Conservation (phyloP, 2,797 vertebrate species). For the Poliocrania exsul region DNA sequence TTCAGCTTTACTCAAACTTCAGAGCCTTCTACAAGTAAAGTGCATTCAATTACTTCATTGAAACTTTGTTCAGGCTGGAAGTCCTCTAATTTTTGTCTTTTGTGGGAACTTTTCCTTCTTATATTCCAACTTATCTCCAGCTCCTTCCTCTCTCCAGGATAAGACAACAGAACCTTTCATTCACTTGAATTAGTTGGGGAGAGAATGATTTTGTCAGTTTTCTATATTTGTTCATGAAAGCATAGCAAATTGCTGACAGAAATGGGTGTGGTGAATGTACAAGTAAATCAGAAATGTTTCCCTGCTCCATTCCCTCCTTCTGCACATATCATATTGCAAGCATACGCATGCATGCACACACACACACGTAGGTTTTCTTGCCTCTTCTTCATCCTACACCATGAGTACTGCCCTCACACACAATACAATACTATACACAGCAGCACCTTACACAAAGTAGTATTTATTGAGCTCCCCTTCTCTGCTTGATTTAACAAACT, state of each 20-base stretch:
- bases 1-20: background rate
- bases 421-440: background rate
- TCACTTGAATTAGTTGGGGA: background rate
- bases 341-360: accelerated
- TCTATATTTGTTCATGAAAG: background rate
- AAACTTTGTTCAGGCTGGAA: background rate
- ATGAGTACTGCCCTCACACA: background rate
- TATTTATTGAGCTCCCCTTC: background rate
- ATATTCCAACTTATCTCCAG: background rate
- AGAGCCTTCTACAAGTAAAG: background rate
- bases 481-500: background rate
- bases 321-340: background rate
- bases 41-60: background rate
- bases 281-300: background rate
- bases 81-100: background rate
- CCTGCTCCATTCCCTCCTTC: background rate
- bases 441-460: background rate
- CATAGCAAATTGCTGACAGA: background rate
- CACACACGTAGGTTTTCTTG: background rate
- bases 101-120: background rate
- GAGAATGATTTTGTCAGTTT: background rate
- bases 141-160: background rate
- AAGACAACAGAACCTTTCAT: background rate
- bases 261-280: background rate
- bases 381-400: background rate